Percentiles rank a stretch among this genome's conserved stretches.
Evolutionary conservation across 2,888 invertebrate species (phyloP).

Genomic region (Amphimallon solstitiale): DNA sequence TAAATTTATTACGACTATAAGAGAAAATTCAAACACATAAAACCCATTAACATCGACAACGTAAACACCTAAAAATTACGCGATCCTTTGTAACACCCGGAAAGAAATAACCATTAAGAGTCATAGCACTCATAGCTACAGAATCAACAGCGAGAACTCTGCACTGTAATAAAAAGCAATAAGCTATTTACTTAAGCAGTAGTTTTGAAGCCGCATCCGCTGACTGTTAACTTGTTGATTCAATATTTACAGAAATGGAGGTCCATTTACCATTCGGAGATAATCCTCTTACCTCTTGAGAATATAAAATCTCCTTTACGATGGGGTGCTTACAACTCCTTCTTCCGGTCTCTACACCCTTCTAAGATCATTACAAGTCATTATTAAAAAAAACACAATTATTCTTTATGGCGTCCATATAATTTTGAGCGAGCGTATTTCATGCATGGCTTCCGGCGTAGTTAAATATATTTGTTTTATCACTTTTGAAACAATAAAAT

Average conservation of each 20-base stretch:
- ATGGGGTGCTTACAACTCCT: slow-evolving; percentile 14
- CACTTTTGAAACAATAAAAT: not conserved
- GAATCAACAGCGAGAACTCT: not conserved
- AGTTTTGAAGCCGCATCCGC: slow-evolving; percentile 17
- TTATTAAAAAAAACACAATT: slow-evolving; percentile 24
- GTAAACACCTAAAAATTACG: slow-evolving; percentile 4
- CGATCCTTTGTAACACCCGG: not conserved
- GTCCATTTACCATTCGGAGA: slow-evolving; percentile 33
- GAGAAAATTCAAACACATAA: slow-evolving; percentile 10
- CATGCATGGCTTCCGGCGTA: not conserved
- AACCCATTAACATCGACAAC: slow-evolving; percentile 1
- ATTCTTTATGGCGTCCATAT: slow-evolving; percentile 13
- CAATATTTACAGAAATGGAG: slow-evolving; percentile 44
- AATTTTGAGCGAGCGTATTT: not conserved
- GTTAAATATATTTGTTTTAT: slow-evolving; percentile 17
- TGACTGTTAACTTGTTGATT: slow-evolving; percentile 44
- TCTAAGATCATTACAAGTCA: slow-evolving; percentile 8
- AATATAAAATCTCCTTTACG: slow-evolving; percentile 23
- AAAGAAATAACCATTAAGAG: not conserved
- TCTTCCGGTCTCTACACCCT: slow-evolving; percentile 2
- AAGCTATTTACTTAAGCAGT: slow-evolving; percentile 28
- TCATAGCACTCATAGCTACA: not conserved
- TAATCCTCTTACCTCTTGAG: slow-evolving; percentile 33
- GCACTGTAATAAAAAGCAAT: slow-evolving; percentile 12
- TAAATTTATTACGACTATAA: not conserved